A percentile compares a stretch with the other conserved stretches of the same genome.
Conservation (phyloP, 2,888 invertebrate species). For the Autographa pulchrina region DNA sequence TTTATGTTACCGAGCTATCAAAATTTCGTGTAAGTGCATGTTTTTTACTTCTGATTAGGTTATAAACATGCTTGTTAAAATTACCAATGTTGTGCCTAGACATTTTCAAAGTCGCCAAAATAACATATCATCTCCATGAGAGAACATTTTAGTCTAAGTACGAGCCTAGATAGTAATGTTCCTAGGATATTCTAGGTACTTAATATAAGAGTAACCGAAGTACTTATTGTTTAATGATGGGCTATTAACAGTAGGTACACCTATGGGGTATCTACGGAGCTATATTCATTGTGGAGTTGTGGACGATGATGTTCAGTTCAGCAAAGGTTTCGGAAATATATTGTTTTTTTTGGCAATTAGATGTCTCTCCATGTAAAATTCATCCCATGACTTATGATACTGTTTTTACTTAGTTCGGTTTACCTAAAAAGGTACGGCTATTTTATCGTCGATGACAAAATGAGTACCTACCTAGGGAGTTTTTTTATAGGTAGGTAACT, state of each 20-base stretch:
- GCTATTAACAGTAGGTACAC: constrained; percentile 17
- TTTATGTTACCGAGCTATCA: too few species aligned
- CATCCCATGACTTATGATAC: too few species aligned
- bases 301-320: too few species aligned
- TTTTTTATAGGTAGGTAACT: neutral
- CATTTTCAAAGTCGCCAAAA: constrained; percentile 79
- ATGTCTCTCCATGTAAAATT: too few species aligned
- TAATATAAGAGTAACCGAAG: constrained; percentile 40
- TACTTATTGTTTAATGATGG: constrained; percentile 46
- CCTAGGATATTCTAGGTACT: constrained; percentile 22
- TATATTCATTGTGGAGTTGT: too few species aligned
- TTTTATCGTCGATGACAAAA: too few species aligned
- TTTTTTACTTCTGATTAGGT: neutral
- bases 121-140: constrained; percentile 80
- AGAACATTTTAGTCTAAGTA: constrained; percentile 48
- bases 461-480: too few species aligned
- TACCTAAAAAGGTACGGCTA: too few species aligned
- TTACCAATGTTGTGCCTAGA: constrained; percentile 83
- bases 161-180: constrained; percentile 21
- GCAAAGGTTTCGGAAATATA: too few species aligned
- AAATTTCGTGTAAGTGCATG: neutral
- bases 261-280: constrained; percentile 6
- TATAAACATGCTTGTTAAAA: constrained; percentile 46
- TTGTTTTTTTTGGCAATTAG: too few species aligned
- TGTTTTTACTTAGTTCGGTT: too few species aligned